Evolutionary conservation across 2,888 invertebrate species (phyloP), one percentile per base, ranked within the genome.

Genomic region (Mystacides longicornis): DNA sequence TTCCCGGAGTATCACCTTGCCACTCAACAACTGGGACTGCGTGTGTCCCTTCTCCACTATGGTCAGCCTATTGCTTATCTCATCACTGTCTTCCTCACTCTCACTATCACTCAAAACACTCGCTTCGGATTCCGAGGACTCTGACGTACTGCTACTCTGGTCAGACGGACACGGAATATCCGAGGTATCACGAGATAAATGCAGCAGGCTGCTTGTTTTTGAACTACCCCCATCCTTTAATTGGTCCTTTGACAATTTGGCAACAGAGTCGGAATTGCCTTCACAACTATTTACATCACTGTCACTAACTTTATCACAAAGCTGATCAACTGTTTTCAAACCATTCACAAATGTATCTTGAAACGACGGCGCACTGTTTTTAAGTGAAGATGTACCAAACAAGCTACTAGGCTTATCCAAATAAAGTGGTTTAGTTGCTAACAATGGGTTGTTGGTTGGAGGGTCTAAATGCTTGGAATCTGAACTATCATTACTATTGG

Each of bases 1-100:
- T 68, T 86, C 85, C 58, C 86, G 75, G 51, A 86, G 77, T 55
- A 87, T 83, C 21, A 86, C 82, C 68, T 84, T 84, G 11, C 84
- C 83, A 64, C 82, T 78, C 23, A 77, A 70, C 45, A 81, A 66
- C 62, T 81, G 81, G 43, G 76, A 76, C 7, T 51, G 48, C 56
- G 74, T 68, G 56, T 52, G 56, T 5, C 49, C 53, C 27, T 53
- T 56, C 73, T 77, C 61, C 27, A 72, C 68, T 67, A 71, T 70
- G 46, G 70, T 68, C 0, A 69, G 66, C 46, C 74, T 71, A 56
- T 76, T 73, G 51, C 67, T 66, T 58, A 69, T 69, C 31, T 61
- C 57, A 27, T 53, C 58, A 51, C 59, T 71, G 47, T 77, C 76
- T 63, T 73, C 72, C n/a, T n/a, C n/a, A 37, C 37, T 37, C 19